Evolutionary conservation across 2,113 vertebrate species (phyloP).

Genomic region (Etia nguti): DNA sequence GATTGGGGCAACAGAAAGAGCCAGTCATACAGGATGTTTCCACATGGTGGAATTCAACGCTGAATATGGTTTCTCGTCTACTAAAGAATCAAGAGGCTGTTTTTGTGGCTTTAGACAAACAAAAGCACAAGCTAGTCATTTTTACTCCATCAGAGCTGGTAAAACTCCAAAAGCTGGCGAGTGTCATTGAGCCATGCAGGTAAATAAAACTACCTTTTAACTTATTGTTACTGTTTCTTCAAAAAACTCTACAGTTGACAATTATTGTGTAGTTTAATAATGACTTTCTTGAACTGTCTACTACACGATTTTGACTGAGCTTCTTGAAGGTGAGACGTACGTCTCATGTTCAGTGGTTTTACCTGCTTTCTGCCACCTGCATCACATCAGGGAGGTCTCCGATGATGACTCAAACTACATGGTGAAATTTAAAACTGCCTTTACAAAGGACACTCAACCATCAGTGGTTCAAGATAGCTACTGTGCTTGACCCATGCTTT

Average conservation of each 20-base stretch:
- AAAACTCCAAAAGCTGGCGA: not conserved
- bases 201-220: not conserved
- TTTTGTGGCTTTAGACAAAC: not conserved
- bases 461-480: not conserved
- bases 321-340: not conserved
- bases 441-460: not conserved
- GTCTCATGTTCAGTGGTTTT: not conserved
- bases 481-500: not conserved
- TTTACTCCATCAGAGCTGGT: not conserved
- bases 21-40: fast-evolving
- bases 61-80: not conserved
- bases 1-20: not conserved
- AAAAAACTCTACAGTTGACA: not conserved
- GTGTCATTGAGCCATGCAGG: not conserved
- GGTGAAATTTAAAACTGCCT: not conserved
- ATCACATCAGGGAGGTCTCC: not conserved
- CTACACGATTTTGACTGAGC: not conserved
- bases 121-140: not conserved
- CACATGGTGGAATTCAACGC: not conserved
- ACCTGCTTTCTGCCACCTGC: not conserved
- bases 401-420: not conserved
- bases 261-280: not conserved
- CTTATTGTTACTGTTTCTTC: not conserved
- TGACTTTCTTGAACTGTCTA: not conserved
- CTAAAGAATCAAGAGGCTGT: not conserved